Base-by-base conservation (phyloP, 2,113 vertebrate species). In the Dendropsophus ebraccatus region DNA sequence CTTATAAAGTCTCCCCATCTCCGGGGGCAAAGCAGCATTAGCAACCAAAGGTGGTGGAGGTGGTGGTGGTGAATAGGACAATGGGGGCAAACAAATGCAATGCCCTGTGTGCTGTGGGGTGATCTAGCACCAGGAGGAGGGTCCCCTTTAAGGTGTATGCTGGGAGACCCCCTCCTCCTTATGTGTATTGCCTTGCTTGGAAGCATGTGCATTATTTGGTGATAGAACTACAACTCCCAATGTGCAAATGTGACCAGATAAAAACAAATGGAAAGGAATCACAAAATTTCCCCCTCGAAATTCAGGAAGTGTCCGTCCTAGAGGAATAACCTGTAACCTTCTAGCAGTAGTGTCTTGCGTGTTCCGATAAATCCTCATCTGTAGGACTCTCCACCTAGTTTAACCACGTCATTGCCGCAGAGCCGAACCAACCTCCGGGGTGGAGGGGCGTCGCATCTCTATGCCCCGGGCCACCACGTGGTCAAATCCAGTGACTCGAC, bases 401-500 rank as follows among this genome's bases (percentile, higher is more conserved):
- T n/a, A n/a, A n/a, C n/a, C 60, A 30, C 23, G 7, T 62, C 32
- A 81, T 16, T 32, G 49, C 45, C 21, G 2, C 52, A 35, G 32
- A 32, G 4, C 17, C 28, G 16, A 28, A 56, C 1, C n/a, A 8
- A 14, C n/a, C 23, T 23, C 37, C 2, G 47, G 12, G 47, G 73
- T n/a, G 37, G 23, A 23, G 2, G 73, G 45, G 37, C 13, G 28
- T 32, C 23, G 37, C 41, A 69, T 65, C 50, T 45, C 80, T 65
- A 35, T 32, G 23, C 62, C 77, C 77, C 62, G 16, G 54, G 72
- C 84, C 30, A 30, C 23, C 23, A 73, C 62, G 25, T 13, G 14
- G 19, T 78, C 67, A 78, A 45, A 80, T 80, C 47, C 82, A 73
- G 72, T 60, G 70, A 47, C 30, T 80, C 16, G 12, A 69, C 65